Evolutionary conservation across 2,113 vertebrate species (phyloP), one percentile per base, ranked within the genome.

Genomic region (Cairina moschata): DNA sequence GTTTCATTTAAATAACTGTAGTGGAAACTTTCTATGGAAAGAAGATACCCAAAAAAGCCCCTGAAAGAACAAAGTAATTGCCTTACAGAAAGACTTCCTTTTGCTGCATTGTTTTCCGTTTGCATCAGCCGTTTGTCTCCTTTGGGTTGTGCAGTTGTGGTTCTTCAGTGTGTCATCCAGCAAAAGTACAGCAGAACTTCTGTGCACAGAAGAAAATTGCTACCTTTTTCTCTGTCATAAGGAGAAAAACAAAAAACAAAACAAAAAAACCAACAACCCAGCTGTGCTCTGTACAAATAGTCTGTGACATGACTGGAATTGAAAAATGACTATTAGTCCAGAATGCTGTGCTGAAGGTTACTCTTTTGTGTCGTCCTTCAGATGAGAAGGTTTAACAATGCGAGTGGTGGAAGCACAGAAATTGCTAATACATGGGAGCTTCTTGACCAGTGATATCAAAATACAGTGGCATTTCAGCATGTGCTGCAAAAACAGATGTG

Each of bases 1-100:
- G 91, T 86, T 82, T 95, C 73, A 92, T 95, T 93, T 95, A 93
- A 95, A 92, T 72, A 95, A 86, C 97, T 97, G 97, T 72, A 96
- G 93, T 97, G 98, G 97, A 98, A 98, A 98, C 96, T 97, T 94
- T 87, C 73, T 95, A 84, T 98, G 97, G 97, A 97, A 97, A 97
- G 94, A 95, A 95, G 94, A 83, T 83, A 76, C 92, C 95, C 85
- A 66, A 59, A 96, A 95, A 92, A 84, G 60, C 95, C 96, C 97
- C 96, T 25, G 95, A 62, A 50, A 94, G 96, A 93, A 91, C 97
- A 97, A 96, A 97, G 94, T 56, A 72, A 36, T 90, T 56, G 46
- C 83, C 79, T 80, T 32, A 31, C 55, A 91, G 74, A 80, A 76
- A 89, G 25, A 82, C 93, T 98, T 97, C 96, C 97, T 97, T 90